Evolutionary conservation across 2,797 vertebrate genomes (phyloP).

Genomic region (Eulemur coronatus): DNA sequence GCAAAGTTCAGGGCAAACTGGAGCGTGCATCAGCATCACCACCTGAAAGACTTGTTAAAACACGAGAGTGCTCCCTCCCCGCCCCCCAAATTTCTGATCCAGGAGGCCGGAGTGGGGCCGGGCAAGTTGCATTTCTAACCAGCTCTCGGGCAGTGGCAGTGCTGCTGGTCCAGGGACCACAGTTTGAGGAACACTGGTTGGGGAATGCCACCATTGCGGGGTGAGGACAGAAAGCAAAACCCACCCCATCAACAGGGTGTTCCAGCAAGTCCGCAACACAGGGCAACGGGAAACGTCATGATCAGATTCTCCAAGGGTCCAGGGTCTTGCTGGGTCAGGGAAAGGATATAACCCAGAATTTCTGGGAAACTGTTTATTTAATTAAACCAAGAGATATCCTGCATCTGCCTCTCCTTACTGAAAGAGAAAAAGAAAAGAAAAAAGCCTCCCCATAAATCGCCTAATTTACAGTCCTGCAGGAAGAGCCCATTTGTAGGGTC

Average conservation of each 20-base stretch:
- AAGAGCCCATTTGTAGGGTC: constrained; percentile 37
- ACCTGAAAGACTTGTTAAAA: background rate
- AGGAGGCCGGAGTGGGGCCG: fast-evolving
- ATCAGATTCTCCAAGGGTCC: background rate
- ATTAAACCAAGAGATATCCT: constrained; percentile 66
- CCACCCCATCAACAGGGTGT: background rate
- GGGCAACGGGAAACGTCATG: background rate
- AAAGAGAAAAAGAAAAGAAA: background rate
- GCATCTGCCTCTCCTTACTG: constrained; percentile 58
- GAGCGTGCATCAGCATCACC: background rate
- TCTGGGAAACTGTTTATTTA: constrained; percentile 58
- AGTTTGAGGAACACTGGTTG: background rate
- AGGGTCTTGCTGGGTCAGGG: background rate
- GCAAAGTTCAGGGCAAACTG: background rate
- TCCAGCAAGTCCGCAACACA: background rate
- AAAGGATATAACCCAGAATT: constrained; percentile 37
- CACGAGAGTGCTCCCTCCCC: background rate
- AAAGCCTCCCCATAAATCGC: background rate
- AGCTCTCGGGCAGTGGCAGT: background rate
- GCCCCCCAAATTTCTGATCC: background rate
- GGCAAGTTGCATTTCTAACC: background rate
- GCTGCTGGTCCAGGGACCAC: background rate
- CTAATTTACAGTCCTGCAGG: constrained; percentile 62
- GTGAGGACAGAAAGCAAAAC: background rate
- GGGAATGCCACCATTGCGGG: background rate